Conservation (phyloP, 1,140 invertebrate genomes). For the Kradibia gibbosae region DNA sequence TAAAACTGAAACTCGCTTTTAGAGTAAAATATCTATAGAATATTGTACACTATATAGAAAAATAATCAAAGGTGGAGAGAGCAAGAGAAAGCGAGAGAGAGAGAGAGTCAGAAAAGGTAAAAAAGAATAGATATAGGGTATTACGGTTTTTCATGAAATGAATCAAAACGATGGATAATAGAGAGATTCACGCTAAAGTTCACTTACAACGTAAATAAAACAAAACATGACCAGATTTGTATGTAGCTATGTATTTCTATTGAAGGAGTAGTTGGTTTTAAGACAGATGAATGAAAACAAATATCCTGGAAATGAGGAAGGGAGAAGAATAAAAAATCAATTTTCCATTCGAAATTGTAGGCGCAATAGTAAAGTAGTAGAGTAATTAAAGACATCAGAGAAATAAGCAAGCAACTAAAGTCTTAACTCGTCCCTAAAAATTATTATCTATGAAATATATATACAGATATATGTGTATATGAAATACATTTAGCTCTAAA, state of each 20-base stretch:
- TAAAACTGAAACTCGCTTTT: too few species aligned
- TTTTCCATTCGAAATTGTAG: background rate
- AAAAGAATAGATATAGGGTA: background rate
- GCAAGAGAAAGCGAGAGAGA: background rate
- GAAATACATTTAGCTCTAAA: too few species aligned
- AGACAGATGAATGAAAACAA: constrained; percentile 32
- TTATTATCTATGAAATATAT: constrained; percentile 5
- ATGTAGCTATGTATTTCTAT: background rate
- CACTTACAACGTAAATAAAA: background rate
- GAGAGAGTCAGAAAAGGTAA: background rate
- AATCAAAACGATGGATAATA: constrained; percentile 13
- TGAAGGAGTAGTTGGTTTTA: background rate
- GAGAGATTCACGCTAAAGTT: background rate
- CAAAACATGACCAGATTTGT: background rate
- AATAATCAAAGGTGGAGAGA: background rate
- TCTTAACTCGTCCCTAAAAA: background rate
- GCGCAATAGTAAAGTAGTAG: too few species aligned
- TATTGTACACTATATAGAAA: too few species aligned
- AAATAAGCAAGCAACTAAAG: background rate
- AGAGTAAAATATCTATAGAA: too few species aligned
- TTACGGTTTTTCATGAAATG: constrained; percentile 1
- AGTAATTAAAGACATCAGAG: constrained; percentile 17
- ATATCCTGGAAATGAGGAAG: background rate
- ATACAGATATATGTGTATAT: too few species aligned
- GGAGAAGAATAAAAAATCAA: background rate